phyloP scores from a whole-genome alignment of 2,113 vertebrate species.

The Lucifuga dentata region DNA sequence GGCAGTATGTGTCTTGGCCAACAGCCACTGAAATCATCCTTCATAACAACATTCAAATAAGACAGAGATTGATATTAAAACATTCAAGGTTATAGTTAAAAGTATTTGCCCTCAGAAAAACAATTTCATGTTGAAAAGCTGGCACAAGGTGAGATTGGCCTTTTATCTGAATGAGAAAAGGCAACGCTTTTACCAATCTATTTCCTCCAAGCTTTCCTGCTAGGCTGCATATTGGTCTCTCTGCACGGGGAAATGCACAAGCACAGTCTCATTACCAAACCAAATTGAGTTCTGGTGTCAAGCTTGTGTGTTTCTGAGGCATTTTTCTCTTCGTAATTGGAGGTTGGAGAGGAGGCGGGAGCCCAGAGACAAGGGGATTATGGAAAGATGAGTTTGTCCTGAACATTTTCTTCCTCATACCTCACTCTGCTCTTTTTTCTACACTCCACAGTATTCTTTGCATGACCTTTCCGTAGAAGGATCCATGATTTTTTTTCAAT shows the following conservation, averaged over 20 bases:
- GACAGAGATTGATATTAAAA: not conserved
- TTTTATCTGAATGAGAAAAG: slow-evolving; percentile 81
- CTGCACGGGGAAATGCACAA: slow-evolving; percentile 83
- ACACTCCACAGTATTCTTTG: slow-evolving; percentile 52
- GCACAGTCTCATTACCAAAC: slow-evolving; percentile 84
- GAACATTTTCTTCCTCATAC: slow-evolving; percentile 76
- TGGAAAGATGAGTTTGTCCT: slow-evolving; percentile 77
- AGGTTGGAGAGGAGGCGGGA: slow-evolving; percentile 73
- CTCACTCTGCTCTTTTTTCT: slow-evolving; percentile 58
- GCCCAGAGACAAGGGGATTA: slow-evolving; percentile 78
- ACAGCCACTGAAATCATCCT: slow-evolving; percentile 7
- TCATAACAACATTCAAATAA: slow-evolving; percentile 29
- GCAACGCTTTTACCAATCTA: slow-evolving; percentile 77
- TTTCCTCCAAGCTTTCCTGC: slow-evolving; percentile 77
- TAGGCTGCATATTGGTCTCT: slow-evolving; percentile 83
- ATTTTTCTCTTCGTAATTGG: slow-evolving; percentile 83
- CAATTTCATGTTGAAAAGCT: slow-evolving; percentile 75
- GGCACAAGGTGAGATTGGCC: slow-evolving; percentile 72
- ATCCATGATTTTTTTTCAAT: slow-evolving; percentile 32
- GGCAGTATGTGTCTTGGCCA: not conserved
- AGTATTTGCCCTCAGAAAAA: slow-evolving; percentile 52
- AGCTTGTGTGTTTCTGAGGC: slow-evolving; percentile 80
- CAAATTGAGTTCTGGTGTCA: slow-evolving; percentile 85
- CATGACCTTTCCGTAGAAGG: slow-evolving; percentile 29
- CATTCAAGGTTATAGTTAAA: slow-evolving; percentile 26